A percentile compares a stretch with the other conserved stretches of the same genome.
phyloP scores from a whole-genome alignment of 2,888 invertebrate species.

The Tinea trinotella region DNA sequence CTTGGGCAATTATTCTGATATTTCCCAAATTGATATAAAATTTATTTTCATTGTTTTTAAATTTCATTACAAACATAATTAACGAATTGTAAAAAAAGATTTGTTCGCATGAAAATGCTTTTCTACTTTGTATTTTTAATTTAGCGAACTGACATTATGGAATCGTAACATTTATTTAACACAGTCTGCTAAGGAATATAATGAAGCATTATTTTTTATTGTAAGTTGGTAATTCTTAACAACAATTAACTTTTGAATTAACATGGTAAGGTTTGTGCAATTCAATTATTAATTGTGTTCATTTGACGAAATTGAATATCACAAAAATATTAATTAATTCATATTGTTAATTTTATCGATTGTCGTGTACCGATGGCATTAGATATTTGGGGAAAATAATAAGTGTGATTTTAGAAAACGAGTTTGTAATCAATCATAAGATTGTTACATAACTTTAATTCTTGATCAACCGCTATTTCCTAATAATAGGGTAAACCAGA shows the following conservation, averaged over 20 bases:
- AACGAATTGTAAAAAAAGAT: too few relatives aligned
- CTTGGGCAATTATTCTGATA: background rate
- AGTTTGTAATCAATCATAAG: slow-evolving; percentile 71
- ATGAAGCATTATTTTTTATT: background rate
- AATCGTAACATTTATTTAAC: too few relatives aligned
- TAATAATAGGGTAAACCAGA: slow-evolving; percentile 52
- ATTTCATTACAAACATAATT: background rate
- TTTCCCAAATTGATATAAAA: background rate
- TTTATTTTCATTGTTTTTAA: background rate
- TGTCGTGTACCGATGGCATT: too few relatives aligned
- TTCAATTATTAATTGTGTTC: background rate
- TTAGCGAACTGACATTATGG: too few relatives aligned
- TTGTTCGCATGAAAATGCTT: too few relatives aligned
- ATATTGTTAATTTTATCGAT: slow-evolving; percentile 27
- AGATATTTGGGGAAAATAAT: slow-evolving; percentile 36
- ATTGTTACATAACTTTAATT: slow-evolving; percentile 56
- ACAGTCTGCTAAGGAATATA: background rate
- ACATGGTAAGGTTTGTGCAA: background rate
- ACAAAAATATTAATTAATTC: slow-evolving; percentile 41
- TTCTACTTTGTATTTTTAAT: too few relatives aligned
- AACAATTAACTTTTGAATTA: background rate
- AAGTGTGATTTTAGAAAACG: slow-evolving; percentile 57
- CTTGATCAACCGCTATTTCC: slow-evolving; percentile 58
- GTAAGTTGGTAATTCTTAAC: background rate
- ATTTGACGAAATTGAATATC: slow-evolving; percentile 14